Evolutionary conservation across 2,888 invertebrate species (phyloP).

Genomic region (Neoitamus cyanurus): DNA sequence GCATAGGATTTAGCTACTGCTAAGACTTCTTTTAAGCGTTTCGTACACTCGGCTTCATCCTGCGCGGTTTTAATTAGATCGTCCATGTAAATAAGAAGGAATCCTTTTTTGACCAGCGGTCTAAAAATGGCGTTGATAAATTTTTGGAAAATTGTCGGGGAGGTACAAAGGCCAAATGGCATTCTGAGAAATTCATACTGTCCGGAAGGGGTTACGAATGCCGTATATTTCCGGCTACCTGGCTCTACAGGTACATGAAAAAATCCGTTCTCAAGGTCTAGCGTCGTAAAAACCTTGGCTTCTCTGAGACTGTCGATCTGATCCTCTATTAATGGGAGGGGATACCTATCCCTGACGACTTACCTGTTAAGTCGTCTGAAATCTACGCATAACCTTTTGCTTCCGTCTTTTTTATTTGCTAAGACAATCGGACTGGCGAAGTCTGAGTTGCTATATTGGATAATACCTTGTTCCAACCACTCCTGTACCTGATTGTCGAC

Average conservation of each 20-base stretch:
- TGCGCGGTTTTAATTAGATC: neutral
- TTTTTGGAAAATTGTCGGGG: conserved; percentile 57
- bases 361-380: too few relatives aligned
- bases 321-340: too few relatives aligned
- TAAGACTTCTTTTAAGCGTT: neutral
- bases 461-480: too few relatives aligned
- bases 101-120: neutral
- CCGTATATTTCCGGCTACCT: neutral
- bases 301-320: too few relatives aligned
- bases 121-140: neutral
- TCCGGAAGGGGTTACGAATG: neutral
- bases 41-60: neutral
- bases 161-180: conserved; percentile 50
- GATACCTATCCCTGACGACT: too few relatives aligned
- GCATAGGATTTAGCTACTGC: neutral
- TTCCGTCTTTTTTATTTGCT: too few relatives aligned
- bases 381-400: too few relatives aligned
- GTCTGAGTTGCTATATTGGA: too few relatives aligned
- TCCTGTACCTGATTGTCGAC: too few relatives aligned
- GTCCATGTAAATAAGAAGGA: neutral
- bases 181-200: neutral
- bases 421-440: too few relatives aligned
- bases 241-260: neutral
- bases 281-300: neutral
- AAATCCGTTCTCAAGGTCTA: conserved; percentile 58